These are phyloP conservation scores for Himalopsyche phryganea DNA, from an alignment of 1,140 invertebrate species.

Conservation along the genomic window DNA sequence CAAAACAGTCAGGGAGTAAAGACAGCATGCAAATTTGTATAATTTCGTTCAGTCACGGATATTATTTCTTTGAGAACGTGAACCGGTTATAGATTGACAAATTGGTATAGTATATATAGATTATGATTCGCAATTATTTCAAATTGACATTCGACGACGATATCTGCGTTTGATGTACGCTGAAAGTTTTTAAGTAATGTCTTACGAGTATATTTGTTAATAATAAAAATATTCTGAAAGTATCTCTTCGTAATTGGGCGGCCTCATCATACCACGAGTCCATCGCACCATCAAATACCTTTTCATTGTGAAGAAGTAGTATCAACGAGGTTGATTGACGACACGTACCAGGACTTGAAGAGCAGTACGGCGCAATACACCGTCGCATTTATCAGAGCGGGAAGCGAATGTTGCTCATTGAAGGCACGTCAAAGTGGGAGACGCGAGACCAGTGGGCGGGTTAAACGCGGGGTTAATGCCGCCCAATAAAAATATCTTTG, in stretches of 20 bases:
- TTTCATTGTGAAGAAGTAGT: conserved; percentile 24
- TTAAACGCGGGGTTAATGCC: conserved; percentile 28
- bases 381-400: not conserved
- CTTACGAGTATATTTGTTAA: too few relatives aligned
- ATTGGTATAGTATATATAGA: too few relatives aligned
- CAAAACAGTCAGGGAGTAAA: too few relatives aligned
- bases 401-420: not conserved
- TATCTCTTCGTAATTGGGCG: not conserved
- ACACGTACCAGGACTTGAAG: conserved; percentile 8
- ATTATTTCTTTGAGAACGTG: too few relatives aligned
- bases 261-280: not conserved
- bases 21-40: too few relatives aligned
- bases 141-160: too few relatives aligned
- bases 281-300: conserved; percentile 21
- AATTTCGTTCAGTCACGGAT: too few relatives aligned
- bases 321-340: conserved; percentile 30
- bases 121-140: too few relatives aligned
- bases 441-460: conserved; percentile 20
- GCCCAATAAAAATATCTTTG: conserved; percentile 29
- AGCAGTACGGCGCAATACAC: conserved; percentile 1
- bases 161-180: too few relatives aligned
- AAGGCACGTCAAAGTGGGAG: conserved; percentile 1
- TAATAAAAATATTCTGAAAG: too few relatives aligned
- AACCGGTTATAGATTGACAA: too few relatives aligned
- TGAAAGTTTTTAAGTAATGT: too few relatives aligned